Conservation (phyloP, 2,113 vertebrate species). For the Clarias batrachus region DNA sequence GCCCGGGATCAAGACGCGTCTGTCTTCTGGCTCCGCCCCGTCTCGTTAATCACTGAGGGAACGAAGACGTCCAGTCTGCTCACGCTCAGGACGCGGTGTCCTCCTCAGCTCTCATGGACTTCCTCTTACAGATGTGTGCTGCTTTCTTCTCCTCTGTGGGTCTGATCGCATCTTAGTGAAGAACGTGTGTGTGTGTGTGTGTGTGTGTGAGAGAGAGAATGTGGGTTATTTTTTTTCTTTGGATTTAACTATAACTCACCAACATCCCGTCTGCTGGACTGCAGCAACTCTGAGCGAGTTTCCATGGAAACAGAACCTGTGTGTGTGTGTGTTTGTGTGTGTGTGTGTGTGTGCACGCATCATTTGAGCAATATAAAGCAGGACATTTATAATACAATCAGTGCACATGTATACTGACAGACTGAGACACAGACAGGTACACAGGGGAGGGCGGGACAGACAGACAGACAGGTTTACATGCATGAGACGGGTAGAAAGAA, state of each 20-base stretch:
- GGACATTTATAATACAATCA: not conserved
- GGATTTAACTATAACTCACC: constrained; percentile 5
- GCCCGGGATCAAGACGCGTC: not conserved
- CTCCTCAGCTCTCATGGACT: not conserved
- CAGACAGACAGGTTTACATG: not conserved
- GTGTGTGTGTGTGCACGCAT: not conserved
- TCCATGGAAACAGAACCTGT: constrained; percentile 49
- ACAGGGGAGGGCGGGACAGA: not conserved
- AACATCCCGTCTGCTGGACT: constrained; percentile 23
- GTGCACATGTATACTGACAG: not conserved
- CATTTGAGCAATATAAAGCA: not conserved
- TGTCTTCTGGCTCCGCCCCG: not conserved
- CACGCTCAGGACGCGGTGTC: not conserved
- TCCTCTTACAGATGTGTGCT: not conserved
- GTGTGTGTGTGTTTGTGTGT: constrained; percentile 34
- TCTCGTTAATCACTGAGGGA: not conserved
- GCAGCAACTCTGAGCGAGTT: constrained; percentile 44
- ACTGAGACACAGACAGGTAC: not conserved
- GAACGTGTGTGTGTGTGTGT: too few relatives aligned
- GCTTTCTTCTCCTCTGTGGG: not conserved
- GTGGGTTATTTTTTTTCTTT: constrained; percentile 12
- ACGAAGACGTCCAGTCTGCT: not conserved
- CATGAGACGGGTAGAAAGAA: not conserved
- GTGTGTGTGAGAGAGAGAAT: constrained; percentile 2
- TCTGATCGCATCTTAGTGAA: not conserved